Evolutionary conservation across 2,888 invertebrate species (phyloP).

Genomic region (Cremastobaeus sp.): DNA sequence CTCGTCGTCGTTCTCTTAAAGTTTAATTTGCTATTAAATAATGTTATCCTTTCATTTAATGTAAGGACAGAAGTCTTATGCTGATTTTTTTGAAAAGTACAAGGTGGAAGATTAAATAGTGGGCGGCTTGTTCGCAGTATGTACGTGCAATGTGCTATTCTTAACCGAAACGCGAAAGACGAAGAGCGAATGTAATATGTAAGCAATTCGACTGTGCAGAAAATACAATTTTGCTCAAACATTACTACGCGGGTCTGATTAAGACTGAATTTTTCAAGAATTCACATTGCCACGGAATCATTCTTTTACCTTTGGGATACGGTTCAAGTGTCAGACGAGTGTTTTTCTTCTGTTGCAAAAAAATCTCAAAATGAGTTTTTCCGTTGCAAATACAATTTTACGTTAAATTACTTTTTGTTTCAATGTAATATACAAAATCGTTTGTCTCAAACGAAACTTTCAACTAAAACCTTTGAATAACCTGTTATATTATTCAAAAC

Average conservation of each 20-base stretch:
- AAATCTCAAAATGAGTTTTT: too few relatives aligned
- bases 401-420: conserved; percentile 9
- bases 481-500: too few relatives aligned
- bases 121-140: background rate
- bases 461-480: too few relatives aligned
- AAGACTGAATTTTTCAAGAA: conserved; percentile 59
- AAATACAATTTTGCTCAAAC: conserved; percentile 43
- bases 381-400: conserved; percentile 29
- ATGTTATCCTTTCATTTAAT: conserved; percentile 71
- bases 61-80: conserved; percentile 33
- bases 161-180: conserved; percentile 50
- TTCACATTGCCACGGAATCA: conserved; percentile 36
- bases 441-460: too few relatives aligned
- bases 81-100: conserved; percentile 17
- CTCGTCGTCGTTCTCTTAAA: too few relatives aligned
- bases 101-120: conserved; percentile 33
- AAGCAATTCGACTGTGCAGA: conserved; percentile 50
- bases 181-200: conserved; percentile 57
- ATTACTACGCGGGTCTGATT: conserved; percentile 49
- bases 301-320: conserved; percentile 43
- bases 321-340: conserved; percentile 25
- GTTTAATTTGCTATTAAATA: too few relatives aligned
- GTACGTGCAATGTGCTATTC: conserved; percentile 18
- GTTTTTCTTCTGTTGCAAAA: conserved; percentile 22
- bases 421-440: too few relatives aligned